Base-by-base conservation (phyloP, 2,888 invertebrate species). In the Cephalotes varians region DNA sequence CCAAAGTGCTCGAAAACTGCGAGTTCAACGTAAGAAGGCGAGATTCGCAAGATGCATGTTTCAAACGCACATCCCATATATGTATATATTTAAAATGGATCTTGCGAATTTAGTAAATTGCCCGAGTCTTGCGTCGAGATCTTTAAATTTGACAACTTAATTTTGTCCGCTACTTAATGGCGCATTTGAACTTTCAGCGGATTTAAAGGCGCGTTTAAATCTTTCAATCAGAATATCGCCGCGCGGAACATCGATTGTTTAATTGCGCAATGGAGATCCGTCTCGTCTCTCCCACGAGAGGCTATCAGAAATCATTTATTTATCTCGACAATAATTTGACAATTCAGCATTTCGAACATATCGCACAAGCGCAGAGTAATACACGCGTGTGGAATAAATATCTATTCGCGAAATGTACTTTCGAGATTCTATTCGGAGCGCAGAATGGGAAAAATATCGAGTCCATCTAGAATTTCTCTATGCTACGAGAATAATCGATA, bases 361-460 rank as follows among this genome's bases (percentile, higher is more conserved):
- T 77, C 69, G 40, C 40, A 28, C 40, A 69, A 77, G 69, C 76
- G 44, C 34, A 73, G 73, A 54, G 15, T 47, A 69, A 56, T 25
- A 64, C 69, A n/a, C 40, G 76, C 47, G 25, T 62, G 34, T 74
- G 44, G 31, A 56, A 77, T 56, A 69, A 74, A 74, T 64, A 74
- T 64, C 44, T 51, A 65, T 76, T 65, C 37, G 65, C 51, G 65
- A 65, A 76, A 76, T 56, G 56, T 72, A 72, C 37, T 65, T 76
- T 65, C 51, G 37, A 76, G 47, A 69, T 77, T 67, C 76, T 69
- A 69, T 77, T 40, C 40, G 77, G 67, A 25, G 69, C 77, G 54
- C 34, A 77, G 77, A 77, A 69, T 69, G 77, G 44, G 21, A 77
- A 69, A 77, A 77, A 77, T 77, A 77, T 77, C 56, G 69, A 56